Evolutionary conservation across 2,113 vertebrate genomes (phyloP), one percentile per base, ranked within the genome.

Genomic region (Microtus richardsoni): DNA sequence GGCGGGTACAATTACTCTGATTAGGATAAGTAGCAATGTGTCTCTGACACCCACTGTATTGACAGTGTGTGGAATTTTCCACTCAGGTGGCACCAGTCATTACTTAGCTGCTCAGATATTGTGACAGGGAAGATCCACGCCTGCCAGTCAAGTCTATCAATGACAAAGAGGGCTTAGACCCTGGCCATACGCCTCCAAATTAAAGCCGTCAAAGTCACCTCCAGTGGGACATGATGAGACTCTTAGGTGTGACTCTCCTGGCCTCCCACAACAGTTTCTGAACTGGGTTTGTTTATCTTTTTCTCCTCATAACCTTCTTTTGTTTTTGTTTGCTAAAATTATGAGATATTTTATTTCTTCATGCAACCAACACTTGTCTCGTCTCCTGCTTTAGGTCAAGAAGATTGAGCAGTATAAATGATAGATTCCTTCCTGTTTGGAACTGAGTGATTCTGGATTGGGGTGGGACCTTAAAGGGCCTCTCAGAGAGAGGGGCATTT

Each of bases 141-240:
- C 98, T 99, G 99, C 98, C 99, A 99, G 98, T 99, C 99, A 99
- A 98, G 99, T 99, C 98, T 98, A 99, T 99, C 98, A 99, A 89
- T 98, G 98, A 98, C 99, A 99, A 98, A 97, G 95, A 91, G 91
- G 98, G 97, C 98, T 98, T 98, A 98, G 95, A 99, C 98, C 98
- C 94, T 97, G 98, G 98, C 96, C 97, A 96, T 98, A 39, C 97
- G 97, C 95, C 41, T 98, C 98, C 98, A 98, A 99, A 99, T 99
- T 99, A 99, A 98, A 99, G 98, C 97, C 99, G 98, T 99, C 98
- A 98, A 98, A 99, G 98, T 98, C 98, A 97, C 98, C 54, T 66
- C 98, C 98, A 97, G 92, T 66, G 68, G 95, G 98, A 97, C 97
- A 98, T 97, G 98, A 98, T 98, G 98, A 99, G 99, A 98, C 98